Evolutionary conservation across 37 sponge, comb jelly and placozoan genomes (phyloP).

Genomic region (Hormiphora californensis): DNA sequence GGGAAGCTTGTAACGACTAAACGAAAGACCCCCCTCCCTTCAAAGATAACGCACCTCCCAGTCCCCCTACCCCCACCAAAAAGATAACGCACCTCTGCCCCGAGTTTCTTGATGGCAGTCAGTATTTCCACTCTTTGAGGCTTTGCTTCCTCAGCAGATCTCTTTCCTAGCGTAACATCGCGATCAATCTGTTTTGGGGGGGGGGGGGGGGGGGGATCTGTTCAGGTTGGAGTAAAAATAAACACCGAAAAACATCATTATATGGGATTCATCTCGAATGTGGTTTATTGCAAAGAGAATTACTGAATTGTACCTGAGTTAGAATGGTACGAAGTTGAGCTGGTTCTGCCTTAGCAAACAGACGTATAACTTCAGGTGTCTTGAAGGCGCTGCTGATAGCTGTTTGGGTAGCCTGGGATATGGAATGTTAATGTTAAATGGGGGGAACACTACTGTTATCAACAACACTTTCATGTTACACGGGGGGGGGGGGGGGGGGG

Average conservation of each 20-base stretch:
- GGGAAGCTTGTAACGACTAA: too few relatives aligned
- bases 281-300: too few relatives aligned
- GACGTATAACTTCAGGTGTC: conserved; percentile 94
- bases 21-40: too few relatives aligned
- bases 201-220: too few relatives aligned
- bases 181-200: conserved; percentile 87
- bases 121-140: conserved; percentile 83
- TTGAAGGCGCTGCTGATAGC: conserved; percentile 97
- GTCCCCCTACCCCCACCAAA: too few relatives aligned
- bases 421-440: background rate
- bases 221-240: background rate
- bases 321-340: conserved; percentile 86
- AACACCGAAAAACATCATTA: background rate
- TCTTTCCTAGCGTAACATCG: conserved; percentile 82
- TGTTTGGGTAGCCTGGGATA: conserved; percentile 80
- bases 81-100: conserved; percentile 71
- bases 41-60: too few relatives aligned
- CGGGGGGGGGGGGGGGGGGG: background rate
- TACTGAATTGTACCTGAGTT: conserved; percentile 63
- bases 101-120: conserved; percentile 78
- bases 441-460: background rate
- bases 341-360: conserved; percentile 96
- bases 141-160: conserved; percentile 65
- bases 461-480: background rate
- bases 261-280: too few relatives aligned